A percentile compares a stretch with the other conserved stretches of the same genome.
Conservation (phyloP, 2,797 vertebrate genomes). For the Hirundo rustica region DNA sequence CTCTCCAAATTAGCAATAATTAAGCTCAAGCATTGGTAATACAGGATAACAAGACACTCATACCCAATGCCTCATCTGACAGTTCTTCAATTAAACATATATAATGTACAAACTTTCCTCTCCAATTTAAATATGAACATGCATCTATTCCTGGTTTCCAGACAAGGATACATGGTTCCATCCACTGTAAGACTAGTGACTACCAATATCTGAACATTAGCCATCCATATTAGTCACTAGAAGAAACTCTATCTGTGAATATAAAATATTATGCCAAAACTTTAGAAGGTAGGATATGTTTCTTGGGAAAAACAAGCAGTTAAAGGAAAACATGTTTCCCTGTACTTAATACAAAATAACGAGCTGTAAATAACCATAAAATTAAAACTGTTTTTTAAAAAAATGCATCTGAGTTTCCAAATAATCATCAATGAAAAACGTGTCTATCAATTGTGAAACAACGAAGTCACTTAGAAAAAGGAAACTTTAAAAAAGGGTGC, state of each 20-base stretch:
- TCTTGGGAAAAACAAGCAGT: not conserved
- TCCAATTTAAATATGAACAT: not conserved
- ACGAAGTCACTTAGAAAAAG: not conserved
- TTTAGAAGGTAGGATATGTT: not conserved
- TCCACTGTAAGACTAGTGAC: not conserved
- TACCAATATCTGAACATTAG: not conserved
- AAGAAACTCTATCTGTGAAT: not conserved
- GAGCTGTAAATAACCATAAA: not conserved
- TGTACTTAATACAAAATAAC: not conserved
- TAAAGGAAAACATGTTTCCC: constrained; percentile 22
- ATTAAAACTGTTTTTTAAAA: not conserved
- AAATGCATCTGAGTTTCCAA: not conserved
- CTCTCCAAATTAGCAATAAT: not conserved
- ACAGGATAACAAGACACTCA: not conserved
- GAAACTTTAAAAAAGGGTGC: not conserved
- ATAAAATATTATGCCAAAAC: not conserved
- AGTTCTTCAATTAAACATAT: not conserved
- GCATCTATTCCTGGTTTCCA: not conserved
- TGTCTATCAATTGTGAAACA: not conserved
- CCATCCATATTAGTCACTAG: not conserved
- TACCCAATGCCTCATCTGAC: not conserved
- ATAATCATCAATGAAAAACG: not conserved
- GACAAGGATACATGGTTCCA: not conserved
- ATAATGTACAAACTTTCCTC: not conserved
- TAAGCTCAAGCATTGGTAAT: not conserved